Conservation (phyloP, 2,888 invertebrate species). For the Flexamia atlantica region DNA sequence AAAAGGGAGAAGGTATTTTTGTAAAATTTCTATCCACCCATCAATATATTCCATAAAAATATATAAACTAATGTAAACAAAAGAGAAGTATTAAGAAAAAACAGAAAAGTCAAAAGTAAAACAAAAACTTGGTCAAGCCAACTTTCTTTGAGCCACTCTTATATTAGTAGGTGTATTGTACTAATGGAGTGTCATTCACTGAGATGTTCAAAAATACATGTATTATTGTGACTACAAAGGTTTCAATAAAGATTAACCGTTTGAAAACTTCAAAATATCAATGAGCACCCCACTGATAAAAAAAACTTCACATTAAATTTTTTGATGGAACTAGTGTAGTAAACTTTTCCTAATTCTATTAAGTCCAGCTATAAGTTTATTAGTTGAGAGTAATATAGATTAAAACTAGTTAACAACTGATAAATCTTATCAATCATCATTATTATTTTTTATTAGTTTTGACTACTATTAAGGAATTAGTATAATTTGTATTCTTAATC, state of each 20-base stretch:
- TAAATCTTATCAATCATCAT: neutral
- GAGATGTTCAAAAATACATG: too few species aligned
- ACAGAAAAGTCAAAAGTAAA: too few species aligned
- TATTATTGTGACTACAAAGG: neutral
- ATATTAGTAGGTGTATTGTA: too few species aligned
- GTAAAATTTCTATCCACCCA: too few species aligned
- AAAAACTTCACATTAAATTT: too few species aligned
- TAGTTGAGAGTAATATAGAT: neutral
- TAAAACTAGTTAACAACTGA: constrained; percentile 33
- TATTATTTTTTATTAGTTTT: neutral
- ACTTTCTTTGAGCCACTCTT: too few species aligned
- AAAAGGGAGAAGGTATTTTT: too few species aligned
- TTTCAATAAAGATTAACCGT: neutral
- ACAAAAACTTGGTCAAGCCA: too few species aligned
- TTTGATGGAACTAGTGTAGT: neutral
- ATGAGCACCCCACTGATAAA: neutral
- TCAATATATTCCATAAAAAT: too few species aligned
- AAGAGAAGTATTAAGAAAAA: too few species aligned
- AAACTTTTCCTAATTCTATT: neutral
- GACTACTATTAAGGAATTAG: constrained; percentile 1
- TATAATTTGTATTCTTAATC: neutral
- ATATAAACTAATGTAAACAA: too few species aligned
- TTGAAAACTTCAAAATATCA: neutral
- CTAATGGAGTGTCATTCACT: too few species aligned
- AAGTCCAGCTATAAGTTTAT: neutral